phyloP scores from a whole-genome alignment of 2,113 vertebrate species.

The Equus quagga region DNA sequence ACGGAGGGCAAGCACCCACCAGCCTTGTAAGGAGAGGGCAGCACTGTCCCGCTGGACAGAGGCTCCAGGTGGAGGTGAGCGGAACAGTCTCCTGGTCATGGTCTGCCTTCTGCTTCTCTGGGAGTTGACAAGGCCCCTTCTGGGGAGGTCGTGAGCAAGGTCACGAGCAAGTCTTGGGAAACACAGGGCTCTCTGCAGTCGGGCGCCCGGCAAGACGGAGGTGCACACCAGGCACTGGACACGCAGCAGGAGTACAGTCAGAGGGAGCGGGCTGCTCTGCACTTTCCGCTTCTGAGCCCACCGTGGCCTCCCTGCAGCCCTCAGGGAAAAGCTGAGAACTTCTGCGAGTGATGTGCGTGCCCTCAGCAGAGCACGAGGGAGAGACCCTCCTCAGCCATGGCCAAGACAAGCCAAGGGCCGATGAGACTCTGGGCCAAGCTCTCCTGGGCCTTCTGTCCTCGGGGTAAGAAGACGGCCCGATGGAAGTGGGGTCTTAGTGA shows the following conservation, averaged over 20 bases:
- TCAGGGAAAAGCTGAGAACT: neutral
- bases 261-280: neutral
- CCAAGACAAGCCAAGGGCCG: neutral
- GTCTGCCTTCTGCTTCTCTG: neutral
- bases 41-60: no score
- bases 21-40: neutral
- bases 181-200: neutral
- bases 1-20: neutral
- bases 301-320: neutral
- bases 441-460: neutral
- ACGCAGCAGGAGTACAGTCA: neutral
- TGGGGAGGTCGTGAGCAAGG: neutral
- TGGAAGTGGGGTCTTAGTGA: neutral
- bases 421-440: no score
- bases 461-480: neutral
- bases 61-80: neutral
- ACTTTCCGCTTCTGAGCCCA: neutral
- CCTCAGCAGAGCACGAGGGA: neutral
- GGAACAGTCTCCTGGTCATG: neutral
- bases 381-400: neutral
- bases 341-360: neutral
- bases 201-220: neutral
- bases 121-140: neutral
- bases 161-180: neutral
- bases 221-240: neutral